These are phyloP conservation scores for Drosophila sturtevanti DNA, from an alignment of 1,140 invertebrate species.

Conservation along the genomic window DNA sequence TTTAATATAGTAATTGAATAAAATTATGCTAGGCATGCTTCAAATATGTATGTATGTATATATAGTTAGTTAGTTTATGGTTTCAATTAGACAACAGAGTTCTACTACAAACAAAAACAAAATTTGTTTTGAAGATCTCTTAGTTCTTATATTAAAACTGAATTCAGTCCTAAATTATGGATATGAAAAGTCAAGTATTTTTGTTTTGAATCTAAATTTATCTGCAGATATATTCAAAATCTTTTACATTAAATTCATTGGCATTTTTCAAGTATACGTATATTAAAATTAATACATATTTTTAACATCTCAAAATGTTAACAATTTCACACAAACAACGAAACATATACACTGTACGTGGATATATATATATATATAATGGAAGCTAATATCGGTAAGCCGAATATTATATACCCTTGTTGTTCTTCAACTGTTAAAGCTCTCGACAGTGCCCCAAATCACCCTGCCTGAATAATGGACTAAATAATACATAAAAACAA, in stretches of 20 bases:
- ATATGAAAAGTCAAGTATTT: conserved; percentile 52
- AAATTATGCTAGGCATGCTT: conserved; percentile 23
- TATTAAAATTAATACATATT: conserved; percentile 2
- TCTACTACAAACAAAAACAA: neutral
- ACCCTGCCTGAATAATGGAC: neutral
- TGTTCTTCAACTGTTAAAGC: neutral
- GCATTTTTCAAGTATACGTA: conserved; percentile 1
- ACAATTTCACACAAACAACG: neutral
- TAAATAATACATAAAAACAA: neutral
- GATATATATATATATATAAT: neutral
- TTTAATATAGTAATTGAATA: conserved; percentile 17
- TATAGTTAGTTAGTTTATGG: conserved; percentile 19
- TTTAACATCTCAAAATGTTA: neutral
- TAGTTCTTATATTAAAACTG: conserved; percentile 4
- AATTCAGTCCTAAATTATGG: conserved; percentile 62
- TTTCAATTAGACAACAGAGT: conserved; percentile 19
- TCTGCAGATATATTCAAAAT: conserved; percentile 21
- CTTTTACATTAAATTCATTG: conserved; percentile 22
- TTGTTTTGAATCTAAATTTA: conserved; percentile 18
- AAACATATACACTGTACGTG: neutral
- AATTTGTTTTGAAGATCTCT: neutral
- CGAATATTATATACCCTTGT: neutral
- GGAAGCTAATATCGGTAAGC: neutral
- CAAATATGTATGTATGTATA: neutral
- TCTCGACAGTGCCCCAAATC: neutral